These are phyloP conservation scores for Zapus hudsonius DNA, from an alignment of 2,113 vertebrate species.

Conservation along the genomic window DNA sequence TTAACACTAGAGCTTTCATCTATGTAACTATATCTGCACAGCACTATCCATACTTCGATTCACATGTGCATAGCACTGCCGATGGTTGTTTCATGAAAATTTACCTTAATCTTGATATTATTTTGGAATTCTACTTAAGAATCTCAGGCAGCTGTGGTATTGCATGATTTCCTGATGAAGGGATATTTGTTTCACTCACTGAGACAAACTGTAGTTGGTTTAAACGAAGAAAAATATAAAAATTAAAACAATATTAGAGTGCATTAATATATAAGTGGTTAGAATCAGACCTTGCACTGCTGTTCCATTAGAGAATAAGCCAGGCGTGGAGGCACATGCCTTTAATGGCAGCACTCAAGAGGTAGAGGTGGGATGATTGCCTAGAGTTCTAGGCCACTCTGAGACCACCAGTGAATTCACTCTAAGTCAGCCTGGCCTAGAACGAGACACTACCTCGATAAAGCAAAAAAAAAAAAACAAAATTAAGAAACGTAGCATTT, in stretches of 20 bases:
- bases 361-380: too few species aligned
- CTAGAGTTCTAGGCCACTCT: too few species aligned
- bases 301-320: constrained; percentile 6
- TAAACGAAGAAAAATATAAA: not conserved
- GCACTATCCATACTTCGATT: not conserved
- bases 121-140: not conserved
- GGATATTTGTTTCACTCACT: not conserved
- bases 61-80: not conserved
- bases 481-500: too few species aligned
- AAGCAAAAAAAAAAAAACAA: too few species aligned
- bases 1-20: not conserved
- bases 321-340: too few species aligned
- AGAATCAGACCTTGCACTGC: not conserved
- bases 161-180: constrained; percentile 10
- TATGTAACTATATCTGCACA: not conserved
- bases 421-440: too few species aligned
- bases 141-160: not conserved
- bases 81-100: not conserved
- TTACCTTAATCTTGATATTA: not conserved
- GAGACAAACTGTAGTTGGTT: not conserved
- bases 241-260: not conserved
- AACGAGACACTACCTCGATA: too few species aligned
- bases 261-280: not conserved
- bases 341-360: too few species aligned
- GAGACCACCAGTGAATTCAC: too few species aligned